Base-by-base conservation (phyloP, 2,888 invertebrate genomes). In the Andricus quercusramuli region DNA sequence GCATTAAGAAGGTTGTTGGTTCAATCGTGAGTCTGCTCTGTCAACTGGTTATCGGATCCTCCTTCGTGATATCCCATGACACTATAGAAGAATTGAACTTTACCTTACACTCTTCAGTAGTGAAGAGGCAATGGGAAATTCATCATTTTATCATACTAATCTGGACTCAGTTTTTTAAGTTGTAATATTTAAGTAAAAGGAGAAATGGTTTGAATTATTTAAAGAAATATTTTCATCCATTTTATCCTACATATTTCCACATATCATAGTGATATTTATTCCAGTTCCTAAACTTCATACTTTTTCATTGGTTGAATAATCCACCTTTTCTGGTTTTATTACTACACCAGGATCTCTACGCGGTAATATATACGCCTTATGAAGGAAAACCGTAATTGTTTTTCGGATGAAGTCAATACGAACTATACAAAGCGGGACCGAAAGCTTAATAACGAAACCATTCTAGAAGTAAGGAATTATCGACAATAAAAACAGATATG, bases 341-440 rank as follows among this genome's bases (percentile, higher is more conserved):
- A 29, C 29, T 47, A 17, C 51, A 70, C 11, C 17, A 51, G 47
- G n/a, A 32, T 29, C 47, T 29, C 47, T 41, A 64, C 25, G 67
- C 66, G 47, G 74, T 78, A 78, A 79, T 77, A 77, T 64, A 76
- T 29, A 25, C 68, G 78, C 79, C 81, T 81, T 78, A 81, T 77
- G 81, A 68, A 37, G 32, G 47, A 17, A 66, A 79, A 77, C 62
- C 78, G 76, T 81, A 77, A 79, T 79, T 81, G 78, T 81, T 79
- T 81, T 79, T 77, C 56, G 64, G 37, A 77, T 81, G 51, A 67
- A 81, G 64, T 51, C 20, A 74, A 47, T 56, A 74, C 4, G 20
- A n/a, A 56, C 51, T 74, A 32, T 74, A 29, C 51, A 29, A 32
- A 56, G 70, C 51, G n/a, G 13, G 51, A 74, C 32, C 32, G 9